These are phyloP conservation scores for Oreotrochilus melanogaster DNA, from an alignment of 2,113 vertebrate genomes.

Conservation along the genomic window DNA sequence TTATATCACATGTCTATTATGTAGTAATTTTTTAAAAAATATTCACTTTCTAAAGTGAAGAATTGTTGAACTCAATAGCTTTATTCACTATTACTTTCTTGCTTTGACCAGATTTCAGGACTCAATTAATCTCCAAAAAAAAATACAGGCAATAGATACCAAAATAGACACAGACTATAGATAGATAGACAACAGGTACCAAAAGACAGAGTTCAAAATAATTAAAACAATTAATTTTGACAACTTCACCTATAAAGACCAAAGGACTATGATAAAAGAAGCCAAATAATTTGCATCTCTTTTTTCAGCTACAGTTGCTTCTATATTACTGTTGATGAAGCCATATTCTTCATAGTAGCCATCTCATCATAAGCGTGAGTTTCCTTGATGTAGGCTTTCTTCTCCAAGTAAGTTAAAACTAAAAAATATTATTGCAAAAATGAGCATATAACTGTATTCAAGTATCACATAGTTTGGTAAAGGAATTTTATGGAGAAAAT, in stretches of 20 bases:
- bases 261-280: background rate
- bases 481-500: background rate
- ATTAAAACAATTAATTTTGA: background rate
- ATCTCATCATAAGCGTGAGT: background rate
- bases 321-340: background rate
- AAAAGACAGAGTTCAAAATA: background rate
- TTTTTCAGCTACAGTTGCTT: background rate
- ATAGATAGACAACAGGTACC: background rate
- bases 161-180: background rate
- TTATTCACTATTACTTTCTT: fast-evolving
- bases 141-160: background rate
- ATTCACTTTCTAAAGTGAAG: background rate
- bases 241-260: background rate
- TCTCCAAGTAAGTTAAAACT: background rate
- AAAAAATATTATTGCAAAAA: background rate
- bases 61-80: background rate
- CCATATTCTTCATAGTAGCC: background rate
- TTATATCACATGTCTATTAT: background rate
- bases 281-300: background rate
- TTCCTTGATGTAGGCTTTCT: background rate
- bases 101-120: background rate
- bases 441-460: background rate
- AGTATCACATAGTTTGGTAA: background rate
- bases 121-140: background rate
- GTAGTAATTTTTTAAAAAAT: background rate